phyloP scores from a whole-genome alignment of 1,140 invertebrate genomes.

The Vollenhovia emeryi region DNA sequence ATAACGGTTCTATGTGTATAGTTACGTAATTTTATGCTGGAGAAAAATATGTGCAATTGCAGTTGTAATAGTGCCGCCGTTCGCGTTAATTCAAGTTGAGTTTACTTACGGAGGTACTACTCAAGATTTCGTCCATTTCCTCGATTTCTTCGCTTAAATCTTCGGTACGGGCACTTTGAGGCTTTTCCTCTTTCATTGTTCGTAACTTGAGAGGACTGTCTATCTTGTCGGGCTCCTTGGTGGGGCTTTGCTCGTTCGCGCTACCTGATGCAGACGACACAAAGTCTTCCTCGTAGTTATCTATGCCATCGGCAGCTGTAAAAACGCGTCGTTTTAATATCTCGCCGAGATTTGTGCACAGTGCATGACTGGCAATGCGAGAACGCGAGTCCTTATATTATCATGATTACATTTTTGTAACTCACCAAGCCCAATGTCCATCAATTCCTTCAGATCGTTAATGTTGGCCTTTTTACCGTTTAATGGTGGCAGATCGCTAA shows the following conservation, averaged over 20 bases:
- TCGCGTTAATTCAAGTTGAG: conserved; percentile 28
- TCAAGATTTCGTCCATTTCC: conserved; percentile 81
- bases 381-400: neutral
- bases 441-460: conserved; percentile 84
- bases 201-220: conserved; percentile 71
- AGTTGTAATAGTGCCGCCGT: neutral
- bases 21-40: conserved; percentile 35
- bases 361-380: no score
- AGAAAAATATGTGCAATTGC: conserved; percentile 26
- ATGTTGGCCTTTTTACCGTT: conserved; percentile 84
- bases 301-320: conserved; percentile 79
- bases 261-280: conserved; percentile 82
- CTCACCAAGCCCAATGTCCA: conserved; percentile 83
- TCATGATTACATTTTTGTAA: conserved; percentile 38
- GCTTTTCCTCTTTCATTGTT: conserved; percentile 74
- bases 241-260: conserved; percentile 82
- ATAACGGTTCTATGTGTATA: conserved; percentile 61
- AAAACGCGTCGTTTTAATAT: conserved; percentile 22
- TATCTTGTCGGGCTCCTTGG: conserved; percentile 76
- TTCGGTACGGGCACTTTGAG: conserved; percentile 77
- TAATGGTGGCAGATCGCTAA: conserved; percentile 80
- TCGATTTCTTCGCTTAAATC: conserved; percentile 83
- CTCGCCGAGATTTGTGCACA: neutral
- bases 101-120: conserved; percentile 82
- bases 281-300: conserved; percentile 85